Percentiles rank a stretch among this genome's conserved stretches.
phyloP scores from a whole-genome alignment of 2,113 vertebrate species.

The Isichthys henryi region DNA sequence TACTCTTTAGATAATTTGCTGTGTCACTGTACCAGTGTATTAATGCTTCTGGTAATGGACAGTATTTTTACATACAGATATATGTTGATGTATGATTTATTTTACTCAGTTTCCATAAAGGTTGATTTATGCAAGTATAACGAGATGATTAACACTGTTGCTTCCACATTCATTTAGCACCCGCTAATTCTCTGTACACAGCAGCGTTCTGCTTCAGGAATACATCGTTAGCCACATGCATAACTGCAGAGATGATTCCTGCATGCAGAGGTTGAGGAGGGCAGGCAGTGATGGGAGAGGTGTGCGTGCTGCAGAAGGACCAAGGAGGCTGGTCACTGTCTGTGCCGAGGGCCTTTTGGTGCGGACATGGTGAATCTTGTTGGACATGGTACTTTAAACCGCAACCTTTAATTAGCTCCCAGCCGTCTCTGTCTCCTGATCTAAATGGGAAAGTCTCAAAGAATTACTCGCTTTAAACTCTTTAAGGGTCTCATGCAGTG shows the following conservation, averaged over 20 bases:
- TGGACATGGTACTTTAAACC: not conserved
- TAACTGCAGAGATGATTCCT: not conserved
- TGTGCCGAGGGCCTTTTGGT: not conserved
- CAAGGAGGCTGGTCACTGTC: not conserved
- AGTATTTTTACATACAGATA: not conserved
- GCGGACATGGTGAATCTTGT: not conserved
- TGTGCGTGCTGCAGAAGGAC: not conserved
- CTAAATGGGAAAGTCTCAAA: not conserved
- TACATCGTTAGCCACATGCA: not conserved
- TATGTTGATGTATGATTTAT: not conserved
- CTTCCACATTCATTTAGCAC: not conserved
- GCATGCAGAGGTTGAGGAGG: not conserved
- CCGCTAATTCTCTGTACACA: not conserved
- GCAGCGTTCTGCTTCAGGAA: not conserved
- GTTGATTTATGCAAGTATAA: not conserved
- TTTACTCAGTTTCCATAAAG: not conserved
- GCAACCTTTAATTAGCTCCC: conserved; percentile 8
- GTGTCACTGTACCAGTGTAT: not conserved
- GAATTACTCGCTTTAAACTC: not conserved
- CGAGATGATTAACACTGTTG: not conserved
- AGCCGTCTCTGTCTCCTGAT: not conserved
- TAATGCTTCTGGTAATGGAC: not conserved
- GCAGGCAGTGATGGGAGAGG: not conserved
- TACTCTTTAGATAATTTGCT: not conserved
- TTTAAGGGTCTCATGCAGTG: not conserved